phyloP scores from a whole-genome alignment of 2,888 invertebrate species.

The Agriopis leucophaearia region DNA sequence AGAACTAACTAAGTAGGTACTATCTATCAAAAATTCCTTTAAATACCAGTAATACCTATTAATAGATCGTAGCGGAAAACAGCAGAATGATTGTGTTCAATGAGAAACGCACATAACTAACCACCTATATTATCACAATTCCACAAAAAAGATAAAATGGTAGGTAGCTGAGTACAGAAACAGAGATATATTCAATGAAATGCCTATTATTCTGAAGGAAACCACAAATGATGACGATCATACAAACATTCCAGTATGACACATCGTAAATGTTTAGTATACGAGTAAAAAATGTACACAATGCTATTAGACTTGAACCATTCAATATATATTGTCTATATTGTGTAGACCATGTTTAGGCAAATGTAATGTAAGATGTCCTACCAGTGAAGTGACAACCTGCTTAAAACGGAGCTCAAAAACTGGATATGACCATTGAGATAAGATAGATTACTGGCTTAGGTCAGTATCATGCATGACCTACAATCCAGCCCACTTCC shows the following conservation, averaged over 20 bases:
- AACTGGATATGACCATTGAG: too few relatives aligned
- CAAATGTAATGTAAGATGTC: too few relatives aligned
- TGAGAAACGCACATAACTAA: neutral
- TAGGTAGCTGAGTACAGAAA: neutral
- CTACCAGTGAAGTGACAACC: too few relatives aligned
- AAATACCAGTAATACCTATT: neutral
- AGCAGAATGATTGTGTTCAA: slow-evolving; percentile 2
- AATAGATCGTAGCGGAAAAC: neutral
- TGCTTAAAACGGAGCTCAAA: too few relatives aligned
- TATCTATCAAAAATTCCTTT: neutral
- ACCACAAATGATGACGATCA: slow-evolving; percentile 7
- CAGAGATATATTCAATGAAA: slow-evolving; percentile 7
- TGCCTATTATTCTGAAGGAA: neutral
- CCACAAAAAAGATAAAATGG: slow-evolving; percentile 15
- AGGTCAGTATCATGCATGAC: too few relatives aligned
- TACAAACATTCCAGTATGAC: slow-evolving; percentile 6
- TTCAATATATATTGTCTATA: too few relatives aligned
- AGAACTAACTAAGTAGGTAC: neutral
- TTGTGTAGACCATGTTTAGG: too few relatives aligned
- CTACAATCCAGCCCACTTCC: too few relatives aligned
- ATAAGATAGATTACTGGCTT: too few relatives aligned
- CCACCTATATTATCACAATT: neutral
- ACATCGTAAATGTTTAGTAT: neutral
- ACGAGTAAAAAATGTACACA: neutral
- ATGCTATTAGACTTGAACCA: too few relatives aligned